Percentiles rank a stretch among this genome's conserved stretches.
Evolutionary conservation across 2,888 invertebrate species (phyloP).

Genomic region (Cerastoderma edule): DNA sequence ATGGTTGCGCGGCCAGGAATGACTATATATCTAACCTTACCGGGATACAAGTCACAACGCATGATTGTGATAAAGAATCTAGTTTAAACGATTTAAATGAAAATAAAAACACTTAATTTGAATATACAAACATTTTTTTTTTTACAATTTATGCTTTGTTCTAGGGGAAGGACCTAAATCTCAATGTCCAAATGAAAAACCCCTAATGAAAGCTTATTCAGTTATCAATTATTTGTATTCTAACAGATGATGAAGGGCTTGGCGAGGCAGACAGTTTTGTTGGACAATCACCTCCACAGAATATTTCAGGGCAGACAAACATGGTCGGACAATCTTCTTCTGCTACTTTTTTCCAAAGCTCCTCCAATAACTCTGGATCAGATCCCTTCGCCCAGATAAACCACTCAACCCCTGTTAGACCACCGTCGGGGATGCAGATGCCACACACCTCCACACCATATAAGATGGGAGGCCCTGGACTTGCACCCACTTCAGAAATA

Average conservation of each 20-base stretch:
- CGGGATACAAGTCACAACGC: too few relatives aligned
- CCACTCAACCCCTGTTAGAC: constrained; percentile 60
- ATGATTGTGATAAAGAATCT: too few relatives aligned
- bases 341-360: constrained; percentile 52
- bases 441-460: constrained; percentile 36
- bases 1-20: too few relatives aligned
- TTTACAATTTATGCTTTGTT: too few relatives aligned
- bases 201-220: not conserved
- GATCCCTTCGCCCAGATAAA: constrained; percentile 79
- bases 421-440: constrained; percentile 29
- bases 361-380: constrained; percentile 32
- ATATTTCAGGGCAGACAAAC: not conserved
- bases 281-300: constrained; percentile 75
- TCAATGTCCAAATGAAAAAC: too few relatives aligned
- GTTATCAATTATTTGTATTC: not conserved
- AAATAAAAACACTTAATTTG: too few relatives aligned
- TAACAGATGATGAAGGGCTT: constrained; percentile 82
- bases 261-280: constrained; percentile 83
- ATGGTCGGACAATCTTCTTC: constrained; percentile 25
- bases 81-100: too few relatives aligned
- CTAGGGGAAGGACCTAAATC: too few relatives aligned
- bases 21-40: too few relatives aligned
- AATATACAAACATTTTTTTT: too few relatives aligned
- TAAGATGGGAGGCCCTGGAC: constrained; percentile 12
- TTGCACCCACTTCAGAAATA: constrained; percentile 40